phyloP scores from a whole-genome alignment of 2,888 invertebrate genomes.

The Axea sp. region DNA sequence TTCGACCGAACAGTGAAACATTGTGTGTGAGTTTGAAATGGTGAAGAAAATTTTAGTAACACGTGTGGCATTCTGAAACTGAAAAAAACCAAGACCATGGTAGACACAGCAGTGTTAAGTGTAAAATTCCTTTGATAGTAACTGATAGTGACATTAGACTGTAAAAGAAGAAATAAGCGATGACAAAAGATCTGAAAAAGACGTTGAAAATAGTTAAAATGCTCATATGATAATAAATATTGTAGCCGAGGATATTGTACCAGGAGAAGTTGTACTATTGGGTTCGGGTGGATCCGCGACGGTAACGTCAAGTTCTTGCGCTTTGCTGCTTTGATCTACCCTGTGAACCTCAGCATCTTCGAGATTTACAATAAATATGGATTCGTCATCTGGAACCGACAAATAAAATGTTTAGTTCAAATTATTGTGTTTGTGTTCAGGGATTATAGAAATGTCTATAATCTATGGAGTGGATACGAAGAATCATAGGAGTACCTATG shows the following conservation, averaged over 20 bases:
- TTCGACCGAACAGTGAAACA: background rate
- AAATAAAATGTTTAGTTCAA: no score
- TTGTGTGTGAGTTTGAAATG: constrained; percentile 21
- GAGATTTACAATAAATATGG: constrained; percentile 25
- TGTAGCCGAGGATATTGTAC: constrained; percentile 66
- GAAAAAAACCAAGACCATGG: constrained; percentile 32
- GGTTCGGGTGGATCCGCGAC: constrained; percentile 72
- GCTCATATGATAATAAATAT: constrained; percentile 64
- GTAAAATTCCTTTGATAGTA: constrained; percentile 40
- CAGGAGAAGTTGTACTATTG: constrained; percentile 63
- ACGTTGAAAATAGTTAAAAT: constrained; percentile 39
- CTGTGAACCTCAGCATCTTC: constrained; percentile 39
- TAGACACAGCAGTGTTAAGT: constrained; percentile 31
- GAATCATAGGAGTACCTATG: no score
- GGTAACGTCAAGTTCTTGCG: constrained; percentile 74
- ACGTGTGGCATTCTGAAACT: constrained; percentile 5
- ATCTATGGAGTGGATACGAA: no score
- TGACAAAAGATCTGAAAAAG: constrained; percentile 63
- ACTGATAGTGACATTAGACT: constrained; percentile 56
- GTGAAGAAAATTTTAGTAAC: constrained; percentile 24
- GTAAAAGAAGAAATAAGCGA: constrained; percentile 51
- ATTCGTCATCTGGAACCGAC: constrained; percentile 17
- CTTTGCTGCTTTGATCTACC: constrained; percentile 73
- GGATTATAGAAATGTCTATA: no score
- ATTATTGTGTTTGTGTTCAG: no score